These are phyloP conservation scores for Delphinus delphis DNA, from an alignment of 2,113 vertebrate genomes.

Conservation along the genomic window DNA sequence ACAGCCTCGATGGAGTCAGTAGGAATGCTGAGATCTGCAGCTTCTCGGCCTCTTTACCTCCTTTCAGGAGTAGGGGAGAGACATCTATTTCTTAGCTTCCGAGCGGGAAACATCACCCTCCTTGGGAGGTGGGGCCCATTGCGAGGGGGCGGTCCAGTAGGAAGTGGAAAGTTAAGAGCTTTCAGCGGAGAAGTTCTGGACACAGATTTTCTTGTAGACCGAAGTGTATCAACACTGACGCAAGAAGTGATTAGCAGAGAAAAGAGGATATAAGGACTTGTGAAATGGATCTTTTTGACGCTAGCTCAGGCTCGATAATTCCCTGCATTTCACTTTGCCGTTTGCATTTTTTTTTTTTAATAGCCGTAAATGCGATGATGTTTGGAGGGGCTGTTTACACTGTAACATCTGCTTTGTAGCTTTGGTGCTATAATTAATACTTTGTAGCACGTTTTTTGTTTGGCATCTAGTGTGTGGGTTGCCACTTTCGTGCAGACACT, in stretches of 20 bases:
- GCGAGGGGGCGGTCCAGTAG: constrained; percentile 32
- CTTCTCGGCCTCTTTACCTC: background rate
- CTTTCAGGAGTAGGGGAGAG: background rate
- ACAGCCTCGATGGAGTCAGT: background rate
- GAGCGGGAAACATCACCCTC: constrained; percentile 50
- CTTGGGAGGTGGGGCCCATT: constrained; percentile 37
- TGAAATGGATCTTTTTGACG: background rate
- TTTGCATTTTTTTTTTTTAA: background rate
- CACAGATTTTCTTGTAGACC: background rate
- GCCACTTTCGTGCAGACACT: background rate
- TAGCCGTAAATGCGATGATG: background rate
- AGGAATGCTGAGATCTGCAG: background rate
- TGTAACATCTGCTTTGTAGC: background rate
- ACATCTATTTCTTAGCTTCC: constrained; percentile 47
- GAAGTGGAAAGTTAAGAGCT: constrained; percentile 55
- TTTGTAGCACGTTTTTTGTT: constrained; percentile 1
- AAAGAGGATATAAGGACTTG: background rate
- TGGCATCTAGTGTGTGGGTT: constrained; percentile 14
- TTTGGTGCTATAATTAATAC: background rate
- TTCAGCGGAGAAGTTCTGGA: background rate
- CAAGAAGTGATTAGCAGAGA: background rate
- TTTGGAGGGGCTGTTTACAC: constrained; percentile 2
- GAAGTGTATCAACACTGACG: background rate
- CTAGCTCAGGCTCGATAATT: background rate
- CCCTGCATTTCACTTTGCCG: background rate